A percentile compares a stretch with the other conserved stretches of the same genome.
phyloP scores from a whole-genome alignment of 2,797 vertebrate genomes.

The Austrolebias charrua region DNA sequence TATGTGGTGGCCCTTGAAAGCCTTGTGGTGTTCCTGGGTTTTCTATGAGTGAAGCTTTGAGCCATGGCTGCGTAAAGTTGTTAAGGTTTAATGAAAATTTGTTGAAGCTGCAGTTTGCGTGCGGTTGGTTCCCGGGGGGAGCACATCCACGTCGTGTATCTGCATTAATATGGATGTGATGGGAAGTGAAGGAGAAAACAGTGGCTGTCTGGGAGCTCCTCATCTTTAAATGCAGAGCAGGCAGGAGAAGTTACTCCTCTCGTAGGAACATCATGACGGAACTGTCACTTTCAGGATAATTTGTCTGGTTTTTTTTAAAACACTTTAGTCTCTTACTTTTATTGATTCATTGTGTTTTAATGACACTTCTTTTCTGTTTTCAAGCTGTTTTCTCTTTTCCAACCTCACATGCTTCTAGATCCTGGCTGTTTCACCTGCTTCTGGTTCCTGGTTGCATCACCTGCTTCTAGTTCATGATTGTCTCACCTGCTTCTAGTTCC shows the following conservation, averaged over 20 bases:
- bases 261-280: background rate
- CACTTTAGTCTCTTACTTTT: too few relatives aligned
- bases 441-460: background rate
- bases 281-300: background rate
- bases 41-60: background rate
- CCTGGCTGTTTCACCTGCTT: background rate
- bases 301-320: too few relatives aligned
- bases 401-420: too few relatives aligned
- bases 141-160: background rate
- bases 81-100: constrained; percentile 23
- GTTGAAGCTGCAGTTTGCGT: background rate
- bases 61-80: background rate
- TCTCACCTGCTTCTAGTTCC: too few relatives aligned
- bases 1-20: background rate
- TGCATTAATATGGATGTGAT: constrained; percentile 52
- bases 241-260: background rate
- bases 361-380: too few relatives aligned
- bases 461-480: background rate
- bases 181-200: constrained; percentile 23
- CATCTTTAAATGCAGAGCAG: background rate
- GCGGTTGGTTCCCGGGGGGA: background rate
- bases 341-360: too few relatives aligned
- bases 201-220: background rate
- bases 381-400: too few relatives aligned
- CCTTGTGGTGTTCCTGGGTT: background rate